These are phyloP conservation scores for Chlorops oryzae DNA, from an alignment of 1,140 invertebrate genomes.

Conservation along the genomic window DNA sequence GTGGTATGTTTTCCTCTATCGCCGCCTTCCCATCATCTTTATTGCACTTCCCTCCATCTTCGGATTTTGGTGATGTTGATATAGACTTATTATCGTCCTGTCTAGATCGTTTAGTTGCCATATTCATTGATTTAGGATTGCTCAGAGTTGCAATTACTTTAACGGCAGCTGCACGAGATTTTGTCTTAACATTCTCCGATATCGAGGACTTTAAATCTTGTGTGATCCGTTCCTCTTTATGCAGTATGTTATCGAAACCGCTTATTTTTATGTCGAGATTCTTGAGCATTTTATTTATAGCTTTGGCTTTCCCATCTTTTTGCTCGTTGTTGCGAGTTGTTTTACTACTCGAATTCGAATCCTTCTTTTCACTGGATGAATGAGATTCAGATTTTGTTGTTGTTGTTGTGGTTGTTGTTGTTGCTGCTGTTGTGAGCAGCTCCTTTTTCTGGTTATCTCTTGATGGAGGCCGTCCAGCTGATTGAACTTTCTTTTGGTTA, in stretches of 20 bases:
- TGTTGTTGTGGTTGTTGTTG: not conserved
- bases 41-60: not conserved
- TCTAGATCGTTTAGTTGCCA: too few relatives aligned
- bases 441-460: not conserved
- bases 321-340: not conserved
- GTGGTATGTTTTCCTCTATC: not conserved
- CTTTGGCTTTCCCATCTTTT: constrained; percentile 39
- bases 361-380: not conserved
- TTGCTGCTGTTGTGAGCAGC: not conserved
- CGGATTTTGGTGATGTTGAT: not conserved
- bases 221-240: constrained; percentile 32
- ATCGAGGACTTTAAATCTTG: constrained; percentile 43
- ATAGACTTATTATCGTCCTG: not conserved
- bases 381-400: not conserved
- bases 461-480: not conserved
- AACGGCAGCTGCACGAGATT: constrained; percentile 41
- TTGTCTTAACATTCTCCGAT: constrained; percentile 46
- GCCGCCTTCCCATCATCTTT: not conserved
- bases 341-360: not conserved
- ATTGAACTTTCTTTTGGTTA: constrained; percentile 3
- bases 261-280: constrained; percentile 46
- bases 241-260: constrained; percentile 42
- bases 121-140: constrained; percentile 16
- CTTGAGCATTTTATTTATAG: constrained; percentile 46
- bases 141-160: constrained; percentile 40